Base-by-base conservation (phyloP, 2,888 invertebrate species). In the Eilema sororculum region DNA sequence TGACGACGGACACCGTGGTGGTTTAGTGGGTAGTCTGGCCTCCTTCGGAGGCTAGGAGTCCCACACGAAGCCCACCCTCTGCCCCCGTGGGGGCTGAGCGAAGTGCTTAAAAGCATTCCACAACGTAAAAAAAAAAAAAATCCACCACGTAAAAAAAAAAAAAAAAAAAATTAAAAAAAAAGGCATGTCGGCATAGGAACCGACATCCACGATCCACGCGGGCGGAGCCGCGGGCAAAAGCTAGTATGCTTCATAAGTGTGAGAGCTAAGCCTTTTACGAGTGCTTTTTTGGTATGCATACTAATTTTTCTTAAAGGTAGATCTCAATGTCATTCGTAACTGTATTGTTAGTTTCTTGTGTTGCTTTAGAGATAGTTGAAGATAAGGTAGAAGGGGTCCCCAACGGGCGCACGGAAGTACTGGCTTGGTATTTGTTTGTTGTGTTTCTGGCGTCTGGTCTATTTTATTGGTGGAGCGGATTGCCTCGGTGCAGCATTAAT, bases 111-210 rank as follows among this genome's bases (percentile, higher is more conserved):
- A n/a, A n/a, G n/a, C n/a, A n/a, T n/a, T n/a, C n/a, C n/a, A n/a
- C n/a, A n/a, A n/a, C n/a, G n/a, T n/a, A n/a, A n/a, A n/a, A n/a
- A n/a, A n/a, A n/a, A n/a, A n/a, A n/a, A n/a, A n/a, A n/a, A n/a
- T n/a, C n/a, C n/a, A n/a, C n/a, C n/a, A n/a, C n/a, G n/a, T n/a
- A n/a, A n/a, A n/a, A n/a, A n/a, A n/a, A n/a, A n/a, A n/a, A n/a
- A n/a, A n/a, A n/a, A n/a, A n/a, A n/a, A n/a, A n/a, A n/a, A n/a
- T n/a, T n/a, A n/a, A n/a, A n/a, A n/a, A n/a, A n/a, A n/a, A n/a
- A n/a, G n/a, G n/a, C n/a, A n/a, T n/a, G n/a, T 99, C 99, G 93
- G 98, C 98, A 86, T 98, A 98, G 5, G 98, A 98, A n/a, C n/a
- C n/a, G n/a, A n/a, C n/a, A n/a, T n/a, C n/a, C n/a, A n/a, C n/a